Percentiles rank a stretch among this genome's conserved stretches.
These are phyloP conservation scores for Congeria kusceri DNA, from an alignment of 2,888 invertebrate genomes.

Conservation along the genomic window DNA sequence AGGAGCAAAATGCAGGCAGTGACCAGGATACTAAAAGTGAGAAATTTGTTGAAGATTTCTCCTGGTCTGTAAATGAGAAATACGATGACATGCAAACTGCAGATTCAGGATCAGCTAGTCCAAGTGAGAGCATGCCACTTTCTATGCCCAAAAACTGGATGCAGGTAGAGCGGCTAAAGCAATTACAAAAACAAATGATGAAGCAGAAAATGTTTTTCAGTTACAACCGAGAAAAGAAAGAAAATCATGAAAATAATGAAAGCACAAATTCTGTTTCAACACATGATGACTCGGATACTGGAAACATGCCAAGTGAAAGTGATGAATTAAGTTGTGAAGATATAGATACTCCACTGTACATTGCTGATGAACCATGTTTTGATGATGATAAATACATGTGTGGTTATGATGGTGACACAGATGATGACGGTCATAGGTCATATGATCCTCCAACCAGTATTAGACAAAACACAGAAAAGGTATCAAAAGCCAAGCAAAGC, in stretches of 20 bases:
- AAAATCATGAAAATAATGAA: not conserved
- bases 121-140: not conserved
- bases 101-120: not conserved
- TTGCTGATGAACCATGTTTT: too few species aligned
- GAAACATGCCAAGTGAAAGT: too few species aligned
- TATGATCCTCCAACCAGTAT: not conserved
- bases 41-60: not conserved
- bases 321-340: too few species aligned
- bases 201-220: not conserved
- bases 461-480: not conserved
- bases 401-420: too few species aligned
- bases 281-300: too few species aligned
- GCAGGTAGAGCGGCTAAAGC: slow-evolving; percentile 49
- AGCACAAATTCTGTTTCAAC: not conserved
- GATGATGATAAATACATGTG: too few species aligned
- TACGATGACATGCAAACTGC: not conserved
- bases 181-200: slow-evolving; percentile 18
- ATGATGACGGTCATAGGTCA: not conserved
- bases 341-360: too few species aligned
- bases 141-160: slow-evolving; percentile 56
- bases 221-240: not conserved
- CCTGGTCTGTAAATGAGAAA: not conserved
- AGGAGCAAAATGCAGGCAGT: not conserved
- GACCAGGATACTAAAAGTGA: not conserved
- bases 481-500: not conserved